phyloP scores from a whole-genome alignment of 64 coral and sea anemone genomes.

The Catalaphyllia jardinei region DNA sequence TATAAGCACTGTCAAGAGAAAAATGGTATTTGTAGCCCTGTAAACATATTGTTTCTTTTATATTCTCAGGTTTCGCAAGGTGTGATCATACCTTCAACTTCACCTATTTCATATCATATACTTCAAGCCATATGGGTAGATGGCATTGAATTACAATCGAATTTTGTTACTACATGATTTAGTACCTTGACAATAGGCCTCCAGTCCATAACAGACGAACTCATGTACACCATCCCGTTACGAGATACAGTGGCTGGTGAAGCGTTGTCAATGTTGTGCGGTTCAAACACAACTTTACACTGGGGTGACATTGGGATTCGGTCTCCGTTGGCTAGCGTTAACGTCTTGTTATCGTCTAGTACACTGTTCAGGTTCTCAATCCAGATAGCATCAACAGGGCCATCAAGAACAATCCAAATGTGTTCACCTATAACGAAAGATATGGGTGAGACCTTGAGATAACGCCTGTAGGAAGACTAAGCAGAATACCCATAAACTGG shows the following conservation, averaged over 20 bases:
- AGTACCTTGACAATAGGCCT: constrained; percentile 87
- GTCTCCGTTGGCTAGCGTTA: constrained; percentile 89
- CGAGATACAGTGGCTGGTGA: constrained; percentile 93
- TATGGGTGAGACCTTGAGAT: neutral
- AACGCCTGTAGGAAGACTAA: too few species aligned
- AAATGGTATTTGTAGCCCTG: too few species aligned
- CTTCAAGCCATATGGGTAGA: too few species aligned
- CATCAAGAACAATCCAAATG: constrained; percentile 93
- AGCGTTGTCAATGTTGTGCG: constrained; percentile 94
- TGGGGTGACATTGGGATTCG: constrained; percentile 92
- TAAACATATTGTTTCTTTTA: too few species aligned
- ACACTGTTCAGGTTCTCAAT: constrained; percentile 97
- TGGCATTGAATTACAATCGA: too few species aligned
- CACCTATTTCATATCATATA: too few species aligned
- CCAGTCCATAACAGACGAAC: constrained; percentile 96
- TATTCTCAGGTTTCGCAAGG: too few species aligned
- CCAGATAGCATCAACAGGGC: constrained; percentile 94
- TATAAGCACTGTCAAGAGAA: too few species aligned
- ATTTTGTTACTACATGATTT: too few species aligned
- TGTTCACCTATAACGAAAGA: constrained; percentile 67
- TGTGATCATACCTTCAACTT: too few species aligned
- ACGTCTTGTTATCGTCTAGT: constrained; percentile 92
- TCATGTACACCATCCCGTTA: constrained; percentile 97
- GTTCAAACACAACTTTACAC: constrained; percentile 93
- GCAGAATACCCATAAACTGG: too few species aligned